A percentile compares a stretch with the other conserved stretches of the same genome.
phyloP scores from a whole-genome alignment of 1,140 invertebrate genomes.

The Vanessa atalanta region DNA sequence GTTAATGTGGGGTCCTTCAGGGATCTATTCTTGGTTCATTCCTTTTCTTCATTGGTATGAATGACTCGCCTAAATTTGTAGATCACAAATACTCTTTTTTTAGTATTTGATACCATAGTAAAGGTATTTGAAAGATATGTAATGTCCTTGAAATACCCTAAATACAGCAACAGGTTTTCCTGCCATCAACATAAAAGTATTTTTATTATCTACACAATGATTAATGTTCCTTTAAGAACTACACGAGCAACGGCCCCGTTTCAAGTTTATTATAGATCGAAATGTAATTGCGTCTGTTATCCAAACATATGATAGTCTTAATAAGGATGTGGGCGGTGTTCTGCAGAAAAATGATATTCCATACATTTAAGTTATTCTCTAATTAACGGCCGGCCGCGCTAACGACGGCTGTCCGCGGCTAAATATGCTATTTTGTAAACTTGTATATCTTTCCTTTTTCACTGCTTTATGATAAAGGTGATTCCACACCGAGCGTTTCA shows the following conservation, averaged over 20 bases:
- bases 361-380: conserved; percentile 48
- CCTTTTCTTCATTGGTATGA: too few species aligned
- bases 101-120: too few species aligned
- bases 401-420: conserved; percentile 39
- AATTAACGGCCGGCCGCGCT: conserved; percentile 39
- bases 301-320: background rate
- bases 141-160: too few species aligned
- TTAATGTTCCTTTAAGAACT: too few species aligned
- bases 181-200: too few species aligned
- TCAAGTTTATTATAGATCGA: background rate
- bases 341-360: conserved; percentile 29
- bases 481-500: background rate
- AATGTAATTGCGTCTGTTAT: background rate
- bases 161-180: too few species aligned
- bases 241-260: background rate
- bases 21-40: too few species aligned
- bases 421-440: conserved; percentile 35
- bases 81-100: too few species aligned
- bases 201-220: too few species aligned
- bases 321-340: background rate
- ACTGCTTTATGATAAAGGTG: conserved; percentile 18
- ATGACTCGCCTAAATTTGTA: too few species aligned
- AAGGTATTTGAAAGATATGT: too few species aligned
- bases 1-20: too few species aligned
- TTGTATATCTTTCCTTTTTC: conserved; percentile 33